These are phyloP conservation scores for Leptinotarsa defecta DNA, from an alignment of 1,140 invertebrate species.

Conservation along the genomic window DNA sequence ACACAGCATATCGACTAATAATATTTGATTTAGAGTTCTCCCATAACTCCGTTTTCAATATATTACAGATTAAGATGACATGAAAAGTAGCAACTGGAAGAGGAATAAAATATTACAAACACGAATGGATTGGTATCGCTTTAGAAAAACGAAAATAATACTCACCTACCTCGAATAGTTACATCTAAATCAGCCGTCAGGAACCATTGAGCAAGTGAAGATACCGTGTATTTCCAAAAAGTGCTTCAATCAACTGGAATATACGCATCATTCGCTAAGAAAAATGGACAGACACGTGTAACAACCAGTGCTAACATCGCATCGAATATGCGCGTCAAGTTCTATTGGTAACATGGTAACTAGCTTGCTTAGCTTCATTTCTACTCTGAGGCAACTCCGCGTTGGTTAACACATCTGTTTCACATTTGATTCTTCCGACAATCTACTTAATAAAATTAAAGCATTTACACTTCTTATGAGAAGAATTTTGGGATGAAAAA, in stretches of 20 bases:
- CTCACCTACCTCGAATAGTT: too few species aligned
- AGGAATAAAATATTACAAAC: too few species aligned
- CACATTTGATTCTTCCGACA: constrained; percentile 13
- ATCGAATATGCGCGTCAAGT: constrained; percentile 1
- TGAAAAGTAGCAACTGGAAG: too few species aligned
- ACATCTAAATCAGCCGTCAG: too few species aligned
- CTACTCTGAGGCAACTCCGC: neutral
- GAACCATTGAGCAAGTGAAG: too few species aligned
- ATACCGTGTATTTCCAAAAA: neutral
- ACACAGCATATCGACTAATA: too few species aligned
- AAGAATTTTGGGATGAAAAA: neutral
- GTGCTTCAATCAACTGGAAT: neutral
- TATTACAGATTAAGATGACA: too few species aligned
- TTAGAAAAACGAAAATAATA: too few species aligned
- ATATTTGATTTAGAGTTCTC: too few species aligned
- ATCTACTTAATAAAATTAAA: constrained; percentile 2
- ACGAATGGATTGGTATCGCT: too few species aligned
- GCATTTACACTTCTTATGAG: constrained; percentile 7
- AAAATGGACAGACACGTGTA: neutral
- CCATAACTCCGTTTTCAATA: too few species aligned
- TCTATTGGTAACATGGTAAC: neutral
- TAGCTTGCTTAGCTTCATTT: neutral
- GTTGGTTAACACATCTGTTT: constrained; percentile 13
- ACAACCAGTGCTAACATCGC: neutral
- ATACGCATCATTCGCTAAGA: neutral